These are phyloP conservation scores for Sebastes matsubarae DNA, from an alignment of 2,797 vertebrate species.

Conservation along the genomic window DNA sequence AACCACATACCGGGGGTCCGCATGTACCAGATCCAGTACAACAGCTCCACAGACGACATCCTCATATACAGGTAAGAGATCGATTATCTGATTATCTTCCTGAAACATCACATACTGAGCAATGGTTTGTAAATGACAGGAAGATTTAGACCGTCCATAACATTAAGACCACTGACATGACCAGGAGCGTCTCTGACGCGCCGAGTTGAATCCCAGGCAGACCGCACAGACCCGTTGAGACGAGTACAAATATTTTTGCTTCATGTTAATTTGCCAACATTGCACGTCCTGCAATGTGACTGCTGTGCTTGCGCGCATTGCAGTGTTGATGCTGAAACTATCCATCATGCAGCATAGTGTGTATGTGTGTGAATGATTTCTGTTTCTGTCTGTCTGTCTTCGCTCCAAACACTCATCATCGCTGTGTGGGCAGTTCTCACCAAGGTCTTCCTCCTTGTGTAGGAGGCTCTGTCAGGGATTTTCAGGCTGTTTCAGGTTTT, in stretches of 20 bases:
- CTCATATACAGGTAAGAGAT: conserved; percentile 90
- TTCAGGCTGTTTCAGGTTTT: background rate
- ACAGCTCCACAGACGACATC: conserved; percentile 91
- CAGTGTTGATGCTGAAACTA: background rate
- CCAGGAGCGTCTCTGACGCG: no score
- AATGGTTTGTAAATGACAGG: no score
- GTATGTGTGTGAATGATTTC: background rate
- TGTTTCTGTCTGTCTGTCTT: background rate
- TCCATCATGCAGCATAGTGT: background rate
- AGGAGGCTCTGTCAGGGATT: conserved; percentile 12
- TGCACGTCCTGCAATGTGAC: background rate
- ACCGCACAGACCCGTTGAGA: no score
- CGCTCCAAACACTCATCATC: conserved; percentile 3
- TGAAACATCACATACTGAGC: background rate
- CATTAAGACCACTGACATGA: no score
- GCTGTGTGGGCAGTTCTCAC: conserved; percentile 23
- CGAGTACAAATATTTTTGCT: no score
- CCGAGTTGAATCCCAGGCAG: no score
- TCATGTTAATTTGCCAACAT: background rate
- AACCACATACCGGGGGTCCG: conserved; percentile 88
- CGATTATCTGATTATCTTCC: background rate
- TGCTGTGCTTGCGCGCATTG: no score
- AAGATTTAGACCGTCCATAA: no score
- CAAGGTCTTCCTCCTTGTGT: conserved; percentile 5
- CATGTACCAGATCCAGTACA: conserved; percentile 97